Base-by-base conservation (phyloP, 1,140 invertebrate genomes). In the Spodoptera litura region DNA sequence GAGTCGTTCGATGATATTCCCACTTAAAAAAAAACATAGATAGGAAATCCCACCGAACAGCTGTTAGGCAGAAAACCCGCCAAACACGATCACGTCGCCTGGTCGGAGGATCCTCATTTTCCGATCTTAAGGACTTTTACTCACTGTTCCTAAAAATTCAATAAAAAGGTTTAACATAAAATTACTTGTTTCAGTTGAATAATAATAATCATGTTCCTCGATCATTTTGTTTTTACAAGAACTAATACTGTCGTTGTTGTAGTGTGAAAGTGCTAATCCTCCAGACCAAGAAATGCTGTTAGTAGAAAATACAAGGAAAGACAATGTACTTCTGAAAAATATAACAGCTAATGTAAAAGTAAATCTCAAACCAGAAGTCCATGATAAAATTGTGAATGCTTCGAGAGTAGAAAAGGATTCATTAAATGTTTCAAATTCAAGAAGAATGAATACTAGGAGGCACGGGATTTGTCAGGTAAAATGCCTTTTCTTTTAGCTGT, bases 391-490 rank as follows among this genome's bases (percentile, higher is more conserved):
- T 20, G 20, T 25, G 3, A 38, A 8, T 44, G 38, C 0, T 44
- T 44, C 38, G 9, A 44, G 3, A 44, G 6, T 44, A 44, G 4
- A 44, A 44, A 44, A 44, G 44, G 4, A 4, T 20, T 25, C 20
- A 66, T 1, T 44, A 49, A 64, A 31, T 11, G 35, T 35, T 4
- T 9, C 15, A 8, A 44, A 64, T 15, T 38, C 6, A 15, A 31
- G 12, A 68, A 53, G 49, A 68, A 10, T 12, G 6, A 6, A 4
- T 52, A 70, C 62, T 4, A 72, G 79, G 38, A 76, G 79, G 55
- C 49, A 78, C 10, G 82, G 82, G 2, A 81, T 83, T 78, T 83
- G 82, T 81, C 82, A 83, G 78, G 82, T 83, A 78, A 15, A 15
- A 61, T 44, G 8, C 8, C 1, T 44, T 44, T 44, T 44, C 8